These are phyloP conservation scores for Cyclina sinensis DNA, from an alignment of 1,140 invertebrate genomes.

Conservation along the genomic window DNA sequence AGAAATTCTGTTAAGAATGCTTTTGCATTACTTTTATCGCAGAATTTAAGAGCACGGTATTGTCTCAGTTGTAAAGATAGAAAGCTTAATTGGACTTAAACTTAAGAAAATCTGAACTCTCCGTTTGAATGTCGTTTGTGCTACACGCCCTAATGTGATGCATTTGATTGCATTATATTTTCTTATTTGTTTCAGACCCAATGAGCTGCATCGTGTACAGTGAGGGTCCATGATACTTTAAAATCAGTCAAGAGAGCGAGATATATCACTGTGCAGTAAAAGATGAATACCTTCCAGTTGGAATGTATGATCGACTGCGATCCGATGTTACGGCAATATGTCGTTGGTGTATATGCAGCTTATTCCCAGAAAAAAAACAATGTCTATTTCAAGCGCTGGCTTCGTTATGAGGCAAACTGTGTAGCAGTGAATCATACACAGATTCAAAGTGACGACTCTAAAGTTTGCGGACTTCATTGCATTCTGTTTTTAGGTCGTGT, in stretches of 20 bases:
- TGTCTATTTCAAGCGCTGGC: slow-evolving; percentile 20
- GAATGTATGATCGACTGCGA: slow-evolving; percentile 65
- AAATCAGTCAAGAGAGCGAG: slow-evolving; percentile 65
- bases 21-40: background rate
- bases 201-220: slow-evolving; percentile 56
- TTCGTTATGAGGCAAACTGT: background rate
- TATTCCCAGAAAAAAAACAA: slow-evolving; percentile 35
- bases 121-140: background rate
- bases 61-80: too few species aligned
- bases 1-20: background rate
- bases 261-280: slow-evolving; percentile 11
- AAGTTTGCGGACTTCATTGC: slow-evolving; percentile 30
- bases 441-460: slow-evolving; percentile 43
- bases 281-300: slow-evolving; percentile 56
- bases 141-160: background rate
- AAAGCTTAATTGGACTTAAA: too few species aligned
- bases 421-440: background rate
- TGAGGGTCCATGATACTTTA: slow-evolving; percentile 58
- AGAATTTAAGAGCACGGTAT: background rate
- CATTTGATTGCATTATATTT: background rate
- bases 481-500: slow-evolving; percentile 38
- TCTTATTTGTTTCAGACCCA: background rate
- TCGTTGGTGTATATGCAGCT: slow-evolving; percentile 38
- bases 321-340: slow-evolving; percentile 38
- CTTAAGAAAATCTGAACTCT: too few species aligned